Conservation (phyloP, 2,888 invertebrate genomes). For the Nasonia oneida region DNA sequence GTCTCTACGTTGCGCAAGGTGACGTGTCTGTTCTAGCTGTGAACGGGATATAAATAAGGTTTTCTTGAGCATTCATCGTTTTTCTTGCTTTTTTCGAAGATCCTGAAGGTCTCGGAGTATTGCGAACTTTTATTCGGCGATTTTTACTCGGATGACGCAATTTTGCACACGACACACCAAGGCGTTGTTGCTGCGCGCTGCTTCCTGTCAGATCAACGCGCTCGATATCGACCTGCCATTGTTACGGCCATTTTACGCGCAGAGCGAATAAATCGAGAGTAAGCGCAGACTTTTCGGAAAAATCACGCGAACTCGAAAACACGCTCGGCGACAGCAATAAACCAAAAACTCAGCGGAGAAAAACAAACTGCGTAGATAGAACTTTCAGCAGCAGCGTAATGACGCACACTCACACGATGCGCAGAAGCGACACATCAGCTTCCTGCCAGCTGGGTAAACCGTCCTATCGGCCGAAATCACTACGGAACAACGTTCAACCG, state of each 20-base stretch:
- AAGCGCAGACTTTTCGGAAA: background rate
- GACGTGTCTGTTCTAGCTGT: background rate
- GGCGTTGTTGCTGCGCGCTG: background rate
- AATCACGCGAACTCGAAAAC: background rate
- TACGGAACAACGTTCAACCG: background rate
- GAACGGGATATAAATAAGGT: background rate
- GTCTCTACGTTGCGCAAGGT: background rate
- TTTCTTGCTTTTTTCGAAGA: background rate
- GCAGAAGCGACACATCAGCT: conserved; percentile 48
- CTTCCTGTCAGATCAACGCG: background rate
- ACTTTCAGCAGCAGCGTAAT: background rate
- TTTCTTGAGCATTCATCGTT: background rate
- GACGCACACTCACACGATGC: conserved; percentile 56
- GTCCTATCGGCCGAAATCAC: background rate
- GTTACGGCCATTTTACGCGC: background rate
- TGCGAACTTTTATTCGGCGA: background rate
- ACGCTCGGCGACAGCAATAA: background rate
- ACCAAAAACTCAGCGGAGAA: background rate
- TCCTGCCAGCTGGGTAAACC: conserved; percentile 43
- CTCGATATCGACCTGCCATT: background rate
- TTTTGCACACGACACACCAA: background rate
- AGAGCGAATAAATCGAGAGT: background rate
- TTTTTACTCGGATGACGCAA: background rate
- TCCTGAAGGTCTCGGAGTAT: background rate
- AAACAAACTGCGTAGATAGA: background rate